Percentiles rank a stretch among this genome's conserved stretches.
Evolutionary conservation across 2,888 invertebrate genomes (phyloP).

Genomic region (Iselma pallidipennis): DNA sequence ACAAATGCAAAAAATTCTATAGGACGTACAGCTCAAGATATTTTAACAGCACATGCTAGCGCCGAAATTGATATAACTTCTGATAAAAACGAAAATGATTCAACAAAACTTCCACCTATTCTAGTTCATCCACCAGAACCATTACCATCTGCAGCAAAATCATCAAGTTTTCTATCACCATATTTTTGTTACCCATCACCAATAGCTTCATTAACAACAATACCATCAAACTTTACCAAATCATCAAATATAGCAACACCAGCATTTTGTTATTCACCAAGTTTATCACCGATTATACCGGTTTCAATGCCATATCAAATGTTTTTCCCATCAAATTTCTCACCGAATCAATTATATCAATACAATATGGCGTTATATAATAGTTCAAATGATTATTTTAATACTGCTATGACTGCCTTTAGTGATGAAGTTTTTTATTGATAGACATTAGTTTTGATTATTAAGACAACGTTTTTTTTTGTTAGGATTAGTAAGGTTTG

Average conservation of each 20-base stretch:
- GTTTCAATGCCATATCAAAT: constrained; percentile 25
- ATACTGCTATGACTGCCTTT: background rate
- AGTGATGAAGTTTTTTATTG: background rate
- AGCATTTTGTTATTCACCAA: constrained; percentile 17
- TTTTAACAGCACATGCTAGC: constrained; percentile 29
- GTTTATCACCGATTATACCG: constrained; percentile 26
- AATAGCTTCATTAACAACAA: background rate
- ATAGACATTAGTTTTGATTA: background rate
- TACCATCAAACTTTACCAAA: constrained; percentile 3
- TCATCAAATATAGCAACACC: constrained; percentile 28
- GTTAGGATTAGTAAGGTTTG: background rate
- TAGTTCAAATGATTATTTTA: background rate
- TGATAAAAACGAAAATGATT: background rate
- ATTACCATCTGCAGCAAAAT: background rate
- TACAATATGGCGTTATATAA: background rate
- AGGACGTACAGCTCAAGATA: constrained; percentile 38
- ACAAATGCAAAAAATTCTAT: constrained; percentile 34
- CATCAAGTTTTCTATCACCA: background rate
- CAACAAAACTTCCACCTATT: constrained; percentile 3
- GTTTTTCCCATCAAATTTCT: constrained; percentile 32
- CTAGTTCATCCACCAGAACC: constrained; percentile 1
- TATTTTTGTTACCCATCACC: background rate
- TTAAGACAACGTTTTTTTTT: no score
- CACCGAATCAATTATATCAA: constrained; percentile 19
- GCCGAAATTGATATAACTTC: constrained; percentile 5